Conservation (phyloP, 1,140 invertebrate genomes). For the Nymphalis io region DNA sequence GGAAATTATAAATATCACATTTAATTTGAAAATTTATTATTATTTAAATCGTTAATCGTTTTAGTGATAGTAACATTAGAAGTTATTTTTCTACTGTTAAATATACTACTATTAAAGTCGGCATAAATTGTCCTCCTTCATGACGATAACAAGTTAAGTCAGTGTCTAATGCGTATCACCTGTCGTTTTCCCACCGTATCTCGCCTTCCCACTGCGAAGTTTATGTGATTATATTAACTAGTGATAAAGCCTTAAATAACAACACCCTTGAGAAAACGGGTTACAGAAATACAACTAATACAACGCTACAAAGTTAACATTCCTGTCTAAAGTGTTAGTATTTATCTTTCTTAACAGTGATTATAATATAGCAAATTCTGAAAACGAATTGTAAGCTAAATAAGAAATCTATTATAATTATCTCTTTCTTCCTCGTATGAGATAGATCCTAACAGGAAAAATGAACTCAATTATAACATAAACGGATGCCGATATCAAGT, state of each 20-base stretch:
- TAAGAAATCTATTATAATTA: not conserved
- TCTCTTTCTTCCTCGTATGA: not conserved
- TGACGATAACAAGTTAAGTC: conserved; percentile 33
- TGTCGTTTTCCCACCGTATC: conserved; percentile 39
- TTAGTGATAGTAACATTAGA: too few species aligned
- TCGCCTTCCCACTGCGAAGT: conserved; percentile 33
- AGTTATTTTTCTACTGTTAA: not conserved
- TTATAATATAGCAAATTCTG: not conserved
- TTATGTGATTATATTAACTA: conserved; percentile 45
- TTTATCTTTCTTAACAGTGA: conserved; percentile 1
- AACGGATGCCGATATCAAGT: not conserved
- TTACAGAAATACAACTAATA: conserved; percentile 1
- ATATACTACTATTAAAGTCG: not conserved
- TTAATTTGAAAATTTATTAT: too few species aligned
- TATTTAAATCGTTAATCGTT: too few species aligned
- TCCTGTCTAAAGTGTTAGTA: not conserved
- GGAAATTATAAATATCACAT: too few species aligned
- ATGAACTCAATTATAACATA: too few species aligned
- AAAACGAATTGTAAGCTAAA: not conserved
- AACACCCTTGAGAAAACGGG: conserved; percentile 17
- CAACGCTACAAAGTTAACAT: not conserved
- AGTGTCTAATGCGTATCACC: conserved; percentile 37
- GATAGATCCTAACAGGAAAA: not conserved
- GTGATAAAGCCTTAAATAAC: conserved; percentile 38
- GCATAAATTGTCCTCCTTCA: conserved; percentile 20